These are phyloP conservation scores for Xestia rhomboidea DNA, from an alignment of 2,888 invertebrate genomes.

Conservation along the genomic window DNA sequence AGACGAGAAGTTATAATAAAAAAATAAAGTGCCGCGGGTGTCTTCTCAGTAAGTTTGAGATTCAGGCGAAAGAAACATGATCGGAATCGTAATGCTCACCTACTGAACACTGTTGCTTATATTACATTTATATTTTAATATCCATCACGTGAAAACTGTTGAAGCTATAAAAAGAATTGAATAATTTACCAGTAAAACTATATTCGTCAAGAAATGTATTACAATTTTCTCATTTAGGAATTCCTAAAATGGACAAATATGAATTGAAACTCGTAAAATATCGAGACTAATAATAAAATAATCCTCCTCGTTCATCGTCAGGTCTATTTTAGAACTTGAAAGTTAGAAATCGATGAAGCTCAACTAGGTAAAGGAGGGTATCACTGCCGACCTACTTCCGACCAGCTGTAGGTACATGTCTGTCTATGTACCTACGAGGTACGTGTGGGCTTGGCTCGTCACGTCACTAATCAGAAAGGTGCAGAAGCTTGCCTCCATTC, in stretches of 20 bases:
- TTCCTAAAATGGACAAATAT: neutral
- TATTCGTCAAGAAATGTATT: neutral
- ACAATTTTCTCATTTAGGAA: neutral
- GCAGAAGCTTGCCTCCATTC: neutral
- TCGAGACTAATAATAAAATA: neutral
- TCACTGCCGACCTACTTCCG: neutral
- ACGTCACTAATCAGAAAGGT: no score
- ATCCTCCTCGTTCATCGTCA: no score
- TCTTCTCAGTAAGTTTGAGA: constrained; percentile 16
- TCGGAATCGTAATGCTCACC: neutral
- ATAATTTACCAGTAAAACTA: neutral
- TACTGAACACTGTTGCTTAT: neutral
- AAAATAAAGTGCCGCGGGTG: constrained; percentile 30
- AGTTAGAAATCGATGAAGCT: constrained; percentile 23
- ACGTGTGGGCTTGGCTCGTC: neutral
- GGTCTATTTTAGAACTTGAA: constrained; percentile 19
- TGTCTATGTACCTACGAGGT: neutral
- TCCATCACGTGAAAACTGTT: neutral
- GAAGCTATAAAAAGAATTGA: neutral
- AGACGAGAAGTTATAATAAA: constrained; percentile 43
- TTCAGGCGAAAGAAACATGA: constrained; percentile 10
- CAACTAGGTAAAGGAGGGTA: neutral
- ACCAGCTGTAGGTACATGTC: neutral
- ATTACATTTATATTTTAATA: neutral
- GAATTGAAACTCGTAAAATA: neutral